Evolutionary conservation across 2,888 invertebrate species (phyloP).

Genomic region (Ectemnius lituratus): DNA sequence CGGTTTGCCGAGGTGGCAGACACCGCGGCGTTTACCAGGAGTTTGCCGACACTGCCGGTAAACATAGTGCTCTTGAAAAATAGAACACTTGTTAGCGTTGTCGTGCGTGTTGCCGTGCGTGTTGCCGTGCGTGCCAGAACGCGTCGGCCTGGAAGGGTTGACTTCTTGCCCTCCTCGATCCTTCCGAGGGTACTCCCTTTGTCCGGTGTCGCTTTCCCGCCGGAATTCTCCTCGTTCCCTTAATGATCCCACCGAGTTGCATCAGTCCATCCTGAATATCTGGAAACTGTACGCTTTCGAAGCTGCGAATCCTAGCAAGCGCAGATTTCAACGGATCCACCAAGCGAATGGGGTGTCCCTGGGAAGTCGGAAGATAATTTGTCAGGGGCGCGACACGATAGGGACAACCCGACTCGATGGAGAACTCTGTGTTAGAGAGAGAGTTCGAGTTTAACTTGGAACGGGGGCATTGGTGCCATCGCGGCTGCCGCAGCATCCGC

Average conservation of each 20-base stretch:
- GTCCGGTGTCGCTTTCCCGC: slow-evolving; percentile 3
- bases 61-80: slow-evolving; percentile 62
- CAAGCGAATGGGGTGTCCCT: slow-evolving; percentile 19
- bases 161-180: slow-evolving; percentile 27
- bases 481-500: slow-evolving; percentile 49
- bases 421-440: slow-evolving; percentile 19
- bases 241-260: neutral
- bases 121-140: slow-evolving; percentile 27
- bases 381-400: slow-evolving; percentile 12
- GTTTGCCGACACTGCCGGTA: slow-evolving; percentile 47
- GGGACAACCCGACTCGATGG: slow-evolving; percentile 6
- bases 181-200: slow-evolving; percentile 10
- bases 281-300: neutral
- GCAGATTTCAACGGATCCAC: neutral
- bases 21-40: slow-evolving; percentile 12
- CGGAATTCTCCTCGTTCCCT: neutral
- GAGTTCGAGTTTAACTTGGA: slow-evolving; percentile 39
- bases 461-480: slow-evolving; percentile 65
- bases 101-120: slow-evolving; percentile 34
- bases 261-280: neutral
- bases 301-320: neutral
- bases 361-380: slow-evolving; percentile 35
- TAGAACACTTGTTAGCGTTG: slow-evolving; percentile 62
- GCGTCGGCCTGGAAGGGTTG: slow-evolving; percentile 13
- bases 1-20: neutral